Evolutionary conservation across 1,140 invertebrate species (phyloP).

Genomic region (Lasioglossum baleicum): DNA sequence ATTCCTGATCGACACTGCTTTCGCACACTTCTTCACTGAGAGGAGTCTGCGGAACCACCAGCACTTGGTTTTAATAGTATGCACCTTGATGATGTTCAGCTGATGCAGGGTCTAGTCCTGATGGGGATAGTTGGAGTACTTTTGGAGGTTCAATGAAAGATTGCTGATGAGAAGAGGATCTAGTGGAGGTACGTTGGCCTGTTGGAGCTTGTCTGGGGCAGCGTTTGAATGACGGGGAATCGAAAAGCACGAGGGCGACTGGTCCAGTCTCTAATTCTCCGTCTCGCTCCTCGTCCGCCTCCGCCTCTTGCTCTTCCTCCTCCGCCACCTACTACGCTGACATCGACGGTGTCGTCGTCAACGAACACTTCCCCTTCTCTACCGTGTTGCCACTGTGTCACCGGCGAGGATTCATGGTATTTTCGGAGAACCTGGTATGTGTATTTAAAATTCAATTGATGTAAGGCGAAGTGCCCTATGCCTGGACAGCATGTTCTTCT

Average conservation of each 20-base stretch:
- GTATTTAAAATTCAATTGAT: too few relatives aligned
- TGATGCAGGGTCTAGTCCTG: too few relatives aligned
- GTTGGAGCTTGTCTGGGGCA: conserved; percentile 27
- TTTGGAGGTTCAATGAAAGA: background rate
- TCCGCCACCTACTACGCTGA: conserved; percentile 30
- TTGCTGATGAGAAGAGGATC: background rate
- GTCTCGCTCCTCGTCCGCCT: conserved; percentile 43
- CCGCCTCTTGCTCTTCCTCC: conserved; percentile 29
- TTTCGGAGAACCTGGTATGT: conserved; percentile 16
- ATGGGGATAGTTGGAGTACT: too few relatives aligned
- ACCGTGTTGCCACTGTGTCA: conserved; percentile 5
- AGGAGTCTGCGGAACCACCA: too few relatives aligned
- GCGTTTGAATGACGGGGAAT: conserved; percentile 58
- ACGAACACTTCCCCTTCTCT: conserved; percentile 36
- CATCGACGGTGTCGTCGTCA: conserved; percentile 40
- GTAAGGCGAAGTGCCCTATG: too few relatives aligned
- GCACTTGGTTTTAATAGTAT: too few relatives aligned
- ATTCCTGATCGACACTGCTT: too few relatives aligned
- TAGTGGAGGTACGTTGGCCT: background rate
- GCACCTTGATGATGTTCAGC: too few relatives aligned
- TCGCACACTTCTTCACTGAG: too few relatives aligned
- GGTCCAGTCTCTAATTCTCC: conserved; percentile 49
- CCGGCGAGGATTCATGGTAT: conserved; percentile 37
- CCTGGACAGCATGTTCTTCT: too few relatives aligned
- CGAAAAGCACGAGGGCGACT: conserved; percentile 59